Base-by-base conservation (phyloP, 1,140 invertebrate species). In the Acromyrmex heyeri region DNA sequence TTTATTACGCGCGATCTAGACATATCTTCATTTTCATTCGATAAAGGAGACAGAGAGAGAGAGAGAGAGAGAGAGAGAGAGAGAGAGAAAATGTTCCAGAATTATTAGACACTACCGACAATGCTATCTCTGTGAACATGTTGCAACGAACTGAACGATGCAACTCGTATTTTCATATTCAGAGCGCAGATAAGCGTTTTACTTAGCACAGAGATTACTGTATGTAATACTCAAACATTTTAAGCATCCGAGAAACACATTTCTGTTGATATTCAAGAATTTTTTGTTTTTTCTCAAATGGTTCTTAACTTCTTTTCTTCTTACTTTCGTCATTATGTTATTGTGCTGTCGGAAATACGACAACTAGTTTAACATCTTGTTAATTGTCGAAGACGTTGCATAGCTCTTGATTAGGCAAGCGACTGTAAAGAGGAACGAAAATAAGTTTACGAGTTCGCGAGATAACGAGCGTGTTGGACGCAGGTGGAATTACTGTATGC, bases 401-500 rank as follows among this genome's bases (percentile, higher is more conserved):
- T 3, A 21, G 21, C 10, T 57, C 21, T 70, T 70, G 78, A 82
- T 82, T 82, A 72, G 18, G 34, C 24, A 16, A 72, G 34, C 24
- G 24, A 44, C 18, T 38, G 53, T 55, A 82, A 61, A 86, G 4
- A 44, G 30, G 38, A 44, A 78, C 14, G 53, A 81, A 77, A 86
- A 89, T 89, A 67, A 21, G 27, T 81, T 86, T n/a, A 18, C 24
- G 8, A 86, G 65, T 79, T 57, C 8, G 21, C 8, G 83, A 86
- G 50, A 72, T 86, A 76, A 87, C 48, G 24, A 30, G 24, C n/a
- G 57, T n/a, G 14, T 83, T 62, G 69, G 30, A 61, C 61, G n/a
- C 67, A 73, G 55, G n/a, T 48, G 65, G 34, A 50, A 90, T 87
- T 87, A 79, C 53, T 16, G 50, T 21, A 75, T 30, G 67, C 53